These are phyloP conservation scores for Oryctes rhinoceros DNA, from an alignment of 1,140 invertebrate genomes.

Conservation along the genomic window DNA sequence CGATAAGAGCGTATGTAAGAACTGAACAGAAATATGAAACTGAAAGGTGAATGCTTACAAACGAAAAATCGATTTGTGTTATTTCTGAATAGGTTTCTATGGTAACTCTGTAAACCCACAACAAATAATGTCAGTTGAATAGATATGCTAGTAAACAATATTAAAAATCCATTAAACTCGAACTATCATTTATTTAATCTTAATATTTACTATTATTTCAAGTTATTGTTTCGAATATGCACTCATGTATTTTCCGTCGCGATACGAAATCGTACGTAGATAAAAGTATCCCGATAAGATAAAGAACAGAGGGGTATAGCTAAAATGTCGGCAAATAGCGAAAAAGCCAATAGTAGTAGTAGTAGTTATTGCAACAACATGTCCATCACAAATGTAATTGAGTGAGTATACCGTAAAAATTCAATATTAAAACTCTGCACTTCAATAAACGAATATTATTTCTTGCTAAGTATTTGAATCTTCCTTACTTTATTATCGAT, in stretches of 20 bases:
- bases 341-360: neutral
- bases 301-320: neutral
- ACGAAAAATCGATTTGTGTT: neutral
- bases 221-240: too few relatives aligned
- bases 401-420: neutral
- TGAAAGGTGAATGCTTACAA: neutral
- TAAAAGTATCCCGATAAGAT: neutral
- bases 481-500: too few relatives aligned
- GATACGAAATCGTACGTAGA: neutral
- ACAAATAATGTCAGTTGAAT: neutral
- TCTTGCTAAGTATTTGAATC: neutral
- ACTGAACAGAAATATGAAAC: neutral
- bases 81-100: conserved; percentile 4
- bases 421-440: too few relatives aligned
- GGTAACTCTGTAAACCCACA: neutral
- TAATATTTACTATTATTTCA: too few relatives aligned
- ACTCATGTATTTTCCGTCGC: neutral
- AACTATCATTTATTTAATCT: neutral
- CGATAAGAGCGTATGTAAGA: neutral
- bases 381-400: neutral
- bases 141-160: neutral
- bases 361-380: neutral
- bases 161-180: neutral
- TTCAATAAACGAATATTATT: neutral
- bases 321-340: neutral